These are phyloP conservation scores for Guaruba guarouba DNA, from an alignment of 2,113 vertebrate genomes.

Conservation along the genomic window DNA sequence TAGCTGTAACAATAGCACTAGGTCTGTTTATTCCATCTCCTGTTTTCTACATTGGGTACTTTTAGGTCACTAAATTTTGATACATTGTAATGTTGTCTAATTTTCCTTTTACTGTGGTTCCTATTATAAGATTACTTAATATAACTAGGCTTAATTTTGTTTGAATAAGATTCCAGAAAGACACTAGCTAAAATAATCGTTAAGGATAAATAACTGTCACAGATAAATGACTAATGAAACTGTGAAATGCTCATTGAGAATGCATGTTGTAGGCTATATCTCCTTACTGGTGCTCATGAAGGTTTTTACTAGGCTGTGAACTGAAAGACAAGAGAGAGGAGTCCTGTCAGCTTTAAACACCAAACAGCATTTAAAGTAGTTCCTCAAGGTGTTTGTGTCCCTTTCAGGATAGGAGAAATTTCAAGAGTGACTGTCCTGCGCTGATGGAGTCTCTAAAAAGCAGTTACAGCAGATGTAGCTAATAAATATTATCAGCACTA, in stretches of 20 bases:
- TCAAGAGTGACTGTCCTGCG: not conserved
- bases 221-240: not conserved
- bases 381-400: not conserved
- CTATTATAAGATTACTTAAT: not conserved
- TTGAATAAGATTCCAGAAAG: not conserved
- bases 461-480: not conserved
- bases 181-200: not conserved
- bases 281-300: not conserved
- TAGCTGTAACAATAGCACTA: not conserved
- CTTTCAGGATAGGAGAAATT: not conserved
- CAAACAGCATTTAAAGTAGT: not conserved
- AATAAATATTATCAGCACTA: not conserved
- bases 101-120: not conserved
- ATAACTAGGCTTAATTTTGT: not conserved
- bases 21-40: not conserved
- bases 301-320: not conserved
- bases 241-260: not conserved
- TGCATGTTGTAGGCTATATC: not conserved
- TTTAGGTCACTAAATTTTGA: not conserved
- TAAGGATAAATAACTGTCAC: not conserved
- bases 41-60: not conserved
- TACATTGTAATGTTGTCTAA: not conserved
- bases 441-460: not conserved
- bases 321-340: not conserved
- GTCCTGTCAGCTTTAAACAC: not conserved